Percentiles rank a stretch among this genome's conserved stretches.
Evolutionary conservation across 2,797 vertebrate species (phyloP).

Genomic region (Fistularia tabacaria): DNA sequence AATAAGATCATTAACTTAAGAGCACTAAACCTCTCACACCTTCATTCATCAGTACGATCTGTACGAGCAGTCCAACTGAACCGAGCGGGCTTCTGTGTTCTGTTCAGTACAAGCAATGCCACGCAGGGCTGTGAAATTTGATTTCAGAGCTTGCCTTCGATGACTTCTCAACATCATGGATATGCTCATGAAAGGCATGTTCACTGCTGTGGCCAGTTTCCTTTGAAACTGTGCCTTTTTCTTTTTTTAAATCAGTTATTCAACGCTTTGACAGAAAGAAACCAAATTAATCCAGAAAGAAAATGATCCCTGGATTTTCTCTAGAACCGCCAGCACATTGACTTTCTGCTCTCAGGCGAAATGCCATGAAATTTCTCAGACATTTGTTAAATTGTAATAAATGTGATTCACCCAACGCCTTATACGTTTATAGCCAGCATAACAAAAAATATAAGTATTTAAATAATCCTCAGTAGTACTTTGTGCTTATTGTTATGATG

Average conservation of each 20-base stretch:
- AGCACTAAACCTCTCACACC: constrained; percentile 53
- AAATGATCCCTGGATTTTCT: background rate
- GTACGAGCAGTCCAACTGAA: constrained; percentile 47
- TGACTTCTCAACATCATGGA: constrained; percentile 32
- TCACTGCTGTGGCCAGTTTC: constrained; percentile 31
- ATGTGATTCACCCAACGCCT: too few relatives aligned
- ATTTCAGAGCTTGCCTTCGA: constrained; percentile 17
- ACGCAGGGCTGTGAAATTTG: constrained; percentile 28
- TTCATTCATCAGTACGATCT: constrained; percentile 51
- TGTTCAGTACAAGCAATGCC: constrained; percentile 23
- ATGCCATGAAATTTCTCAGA: constrained; percentile 16
- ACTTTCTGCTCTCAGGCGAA: constrained; percentile 13
- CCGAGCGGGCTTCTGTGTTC: constrained; percentile 28
- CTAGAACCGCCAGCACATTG: background rate
- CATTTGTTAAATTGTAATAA: too few relatives aligned
- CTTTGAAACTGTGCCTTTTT: constrained; percentile 19
- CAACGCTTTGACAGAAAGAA: background rate
- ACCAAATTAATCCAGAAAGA: background rate
- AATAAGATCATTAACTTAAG: constrained; percentile 64
- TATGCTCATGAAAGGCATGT: constrained; percentile 30
- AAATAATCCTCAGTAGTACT: too few relatives aligned
- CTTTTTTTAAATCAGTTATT: constrained; percentile 15
- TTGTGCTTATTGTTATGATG: too few relatives aligned
- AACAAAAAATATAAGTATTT: too few relatives aligned
- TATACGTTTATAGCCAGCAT: too few relatives aligned